Evolutionary conservation across 2,113 vertebrate genomes (phyloP).

Genomic region (Caracal caracal): DNA sequence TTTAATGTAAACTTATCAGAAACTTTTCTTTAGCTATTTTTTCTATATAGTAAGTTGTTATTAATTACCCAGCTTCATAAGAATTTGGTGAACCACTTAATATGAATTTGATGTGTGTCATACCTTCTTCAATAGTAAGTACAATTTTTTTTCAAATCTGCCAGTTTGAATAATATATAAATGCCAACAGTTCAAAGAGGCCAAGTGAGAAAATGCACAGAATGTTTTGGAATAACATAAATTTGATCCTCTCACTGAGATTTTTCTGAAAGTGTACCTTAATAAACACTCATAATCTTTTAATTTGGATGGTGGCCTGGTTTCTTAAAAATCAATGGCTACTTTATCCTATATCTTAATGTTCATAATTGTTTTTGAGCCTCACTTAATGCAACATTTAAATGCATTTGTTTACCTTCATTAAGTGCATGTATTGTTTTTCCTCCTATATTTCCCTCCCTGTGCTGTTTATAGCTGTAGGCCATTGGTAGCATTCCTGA

Average conservation of each 20-base stretch:
- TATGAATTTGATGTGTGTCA: background rate
- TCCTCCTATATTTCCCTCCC: background rate
- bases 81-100: background rate
- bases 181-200: background rate
- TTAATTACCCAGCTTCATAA: background rate
- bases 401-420: background rate
- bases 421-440: background rate
- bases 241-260: background rate
- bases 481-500: background rate
- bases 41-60: background rate
- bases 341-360: background rate
- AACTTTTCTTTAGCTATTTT: slow-evolving; percentile 1
- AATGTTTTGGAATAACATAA: background rate
- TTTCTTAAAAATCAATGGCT: background rate
- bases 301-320: background rate
- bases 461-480: background rate
- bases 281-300: background rate
- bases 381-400: background rate
- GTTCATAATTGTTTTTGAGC: background rate
- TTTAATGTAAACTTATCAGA: background rate
- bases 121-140: background rate
- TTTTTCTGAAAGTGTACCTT: background rate
- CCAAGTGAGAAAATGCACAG: background rate
- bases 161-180: background rate
- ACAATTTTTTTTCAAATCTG: background rate